Evolutionary conservation across 2,888 invertebrate species (phyloP).

Genomic region (Seira ritae): DNA sequence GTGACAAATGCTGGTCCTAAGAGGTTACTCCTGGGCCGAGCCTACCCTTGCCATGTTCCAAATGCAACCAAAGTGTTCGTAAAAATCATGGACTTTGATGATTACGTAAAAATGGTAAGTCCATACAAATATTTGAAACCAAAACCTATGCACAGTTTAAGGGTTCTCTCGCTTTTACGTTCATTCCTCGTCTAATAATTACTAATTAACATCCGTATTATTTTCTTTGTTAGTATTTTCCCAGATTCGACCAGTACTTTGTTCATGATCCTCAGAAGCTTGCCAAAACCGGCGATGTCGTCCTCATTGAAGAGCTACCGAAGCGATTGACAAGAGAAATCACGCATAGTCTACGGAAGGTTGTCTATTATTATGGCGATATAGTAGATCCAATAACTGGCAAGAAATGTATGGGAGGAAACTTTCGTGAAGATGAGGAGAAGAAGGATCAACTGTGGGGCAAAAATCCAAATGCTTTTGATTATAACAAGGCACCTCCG

Average conservation of each 20-base stretch:
- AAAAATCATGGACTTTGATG: constrained; percentile 85
- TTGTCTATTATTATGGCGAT: constrained; percentile 89
- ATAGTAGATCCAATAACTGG: constrained; percentile 90
- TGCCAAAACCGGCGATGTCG: constrained; percentile 90
- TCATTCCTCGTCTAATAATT: constrained; percentile 41
- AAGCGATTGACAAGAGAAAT: constrained; percentile 85
- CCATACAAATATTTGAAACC: constrained; percentile 23
- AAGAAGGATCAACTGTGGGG: constrained; percentile 69
- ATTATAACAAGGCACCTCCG: constrained; percentile 85
- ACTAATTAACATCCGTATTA: constrained; percentile 6
- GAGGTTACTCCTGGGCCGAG: constrained; percentile 82
- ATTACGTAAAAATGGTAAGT: constrained; percentile 86
- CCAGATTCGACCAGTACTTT: constrained; percentile 83
- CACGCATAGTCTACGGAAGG: constrained; percentile 86
- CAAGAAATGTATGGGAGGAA: constrained; percentile 84
- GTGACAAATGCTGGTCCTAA: constrained; percentile 18
- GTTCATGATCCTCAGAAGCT: constrained; percentile 86
- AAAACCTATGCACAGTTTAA: too few relatives aligned
- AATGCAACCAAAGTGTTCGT: constrained; percentile 88
- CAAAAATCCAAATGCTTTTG: constrained; percentile 68
- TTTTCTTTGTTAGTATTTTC: constrained; percentile 82
- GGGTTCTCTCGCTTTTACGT: too few relatives aligned
- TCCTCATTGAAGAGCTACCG: constrained; percentile 85
- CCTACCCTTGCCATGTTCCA: constrained; percentile 86
- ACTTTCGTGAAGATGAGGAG: constrained; percentile 79